Percentiles rank a stretch among this genome's conserved stretches.
Conservation (phyloP, 1,140 invertebrate species). For the Brachionus calyciflorus region DNA sequence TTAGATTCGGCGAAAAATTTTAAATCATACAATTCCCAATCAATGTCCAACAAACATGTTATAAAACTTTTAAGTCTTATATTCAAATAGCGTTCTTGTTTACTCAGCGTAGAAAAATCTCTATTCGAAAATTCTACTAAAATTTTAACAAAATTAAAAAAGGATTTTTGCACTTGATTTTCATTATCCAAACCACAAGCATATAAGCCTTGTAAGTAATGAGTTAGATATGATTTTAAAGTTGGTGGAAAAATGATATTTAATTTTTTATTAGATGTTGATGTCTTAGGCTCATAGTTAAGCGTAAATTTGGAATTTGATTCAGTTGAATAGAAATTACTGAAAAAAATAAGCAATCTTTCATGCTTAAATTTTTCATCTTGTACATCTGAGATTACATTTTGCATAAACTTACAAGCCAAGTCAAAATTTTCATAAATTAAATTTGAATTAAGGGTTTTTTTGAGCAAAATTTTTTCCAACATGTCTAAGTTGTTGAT, state of each 20-base stretch:
- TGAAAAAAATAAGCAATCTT: neutral
- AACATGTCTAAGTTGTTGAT: neutral
- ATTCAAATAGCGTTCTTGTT: neutral
- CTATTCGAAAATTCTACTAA: neutral
- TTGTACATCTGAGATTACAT: neutral
- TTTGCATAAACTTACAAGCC: neutral
- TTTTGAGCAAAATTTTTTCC: neutral
- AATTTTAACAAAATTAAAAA: neutral
- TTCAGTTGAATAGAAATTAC: neutral
- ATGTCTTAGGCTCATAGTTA: neutral
- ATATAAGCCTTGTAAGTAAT: conserved; percentile 18
- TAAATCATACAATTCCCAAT: conserved; percentile 14
- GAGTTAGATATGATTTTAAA: neutral
- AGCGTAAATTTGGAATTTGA: neutral
- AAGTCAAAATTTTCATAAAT: conserved; percentile 1
- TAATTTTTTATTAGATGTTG: neutral
- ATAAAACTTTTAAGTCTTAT: conserved; percentile 21
- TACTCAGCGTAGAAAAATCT: neutral
- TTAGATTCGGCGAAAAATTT: neutral
- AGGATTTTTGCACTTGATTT: neutral
- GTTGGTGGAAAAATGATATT: neutral
- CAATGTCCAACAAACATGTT: conserved; percentile 9
- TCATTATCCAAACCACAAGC: neutral
- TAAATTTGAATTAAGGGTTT: neutral
- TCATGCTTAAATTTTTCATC: neutral